These are phyloP conservation scores for Silurus lanzhouensis DNA, from an alignment of 2,797 vertebrate genomes.

Conservation along the genomic window DNA sequence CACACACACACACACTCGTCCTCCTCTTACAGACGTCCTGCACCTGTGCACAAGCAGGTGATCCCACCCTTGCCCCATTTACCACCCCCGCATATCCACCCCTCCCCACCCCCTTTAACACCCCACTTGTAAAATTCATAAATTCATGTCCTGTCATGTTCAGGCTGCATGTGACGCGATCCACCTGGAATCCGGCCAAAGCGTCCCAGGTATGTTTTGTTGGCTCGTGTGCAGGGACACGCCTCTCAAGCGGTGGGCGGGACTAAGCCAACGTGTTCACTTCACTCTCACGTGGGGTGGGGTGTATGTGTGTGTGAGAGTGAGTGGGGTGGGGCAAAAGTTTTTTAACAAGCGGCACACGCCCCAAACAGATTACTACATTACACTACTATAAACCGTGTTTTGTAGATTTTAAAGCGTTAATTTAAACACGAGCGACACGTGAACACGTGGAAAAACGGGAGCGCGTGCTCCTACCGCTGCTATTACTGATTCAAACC, in stretches of 20 bases:
- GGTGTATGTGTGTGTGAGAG: too few species aligned
- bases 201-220: slow-evolving; percentile 58
- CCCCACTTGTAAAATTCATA: not conserved
- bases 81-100: not conserved
- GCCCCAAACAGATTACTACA: too few species aligned
- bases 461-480: slow-evolving; percentile 1
- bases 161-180: not conserved
- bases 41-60: not conserved
- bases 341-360: not conserved
- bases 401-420: not conserved
- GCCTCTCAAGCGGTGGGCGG: slow-evolving; percentile 65
- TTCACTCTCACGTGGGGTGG: too few species aligned
- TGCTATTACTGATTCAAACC: slow-evolving; percentile 18
- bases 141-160: slow-evolving; percentile 2
- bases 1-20: too few species aligned
- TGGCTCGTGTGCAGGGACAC: not conserved
- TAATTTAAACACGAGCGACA: not conserved
- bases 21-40: too few species aligned
- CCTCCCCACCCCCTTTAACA: not conserved
- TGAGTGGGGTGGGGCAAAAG: too few species aligned
- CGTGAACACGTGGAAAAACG: not conserved
- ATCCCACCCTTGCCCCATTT: not conserved
- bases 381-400: too few species aligned
- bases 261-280: slow-evolving; percentile 53
- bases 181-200: not conserved